phyloP scores from a whole-genome alignment of 2,113 vertebrate genomes.

The Girardinichthys multiradiatus region DNA sequence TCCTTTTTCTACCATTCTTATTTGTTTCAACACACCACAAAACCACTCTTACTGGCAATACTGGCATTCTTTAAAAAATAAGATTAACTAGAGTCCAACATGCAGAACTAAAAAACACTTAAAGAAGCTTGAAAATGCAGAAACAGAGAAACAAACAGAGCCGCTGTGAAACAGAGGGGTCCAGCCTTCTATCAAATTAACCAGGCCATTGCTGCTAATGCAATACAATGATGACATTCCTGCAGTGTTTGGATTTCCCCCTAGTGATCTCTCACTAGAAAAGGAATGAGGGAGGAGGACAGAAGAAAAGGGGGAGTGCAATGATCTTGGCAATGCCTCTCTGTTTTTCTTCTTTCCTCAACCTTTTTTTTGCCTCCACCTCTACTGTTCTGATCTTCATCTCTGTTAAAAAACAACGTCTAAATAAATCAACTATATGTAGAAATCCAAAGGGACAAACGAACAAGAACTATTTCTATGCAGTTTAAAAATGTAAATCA shows the following conservation, averaged over 20 bases:
- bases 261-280: slow-evolving; percentile 68
- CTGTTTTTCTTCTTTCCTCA: slow-evolving; percentile 54
- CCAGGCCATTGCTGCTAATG: slow-evolving; percentile 74
- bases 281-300: slow-evolving; percentile 36
- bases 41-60: not conserved
- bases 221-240: slow-evolving; percentile 80
- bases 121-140: not conserved
- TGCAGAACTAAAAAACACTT: not conserved
- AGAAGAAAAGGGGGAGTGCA: slow-evolving; percentile 32
- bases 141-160: slow-evolving; percentile 52
- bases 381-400: slow-evolving; percentile 11
- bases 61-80: too few species aligned
- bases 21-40: not conserved
- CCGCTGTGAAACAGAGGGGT: slow-evolving; percentile 50
- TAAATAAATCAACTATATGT: too few species aligned
- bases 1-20: not conserved
- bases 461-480: not conserved
- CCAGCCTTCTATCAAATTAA: slow-evolving; percentile 75
- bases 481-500: not conserved
- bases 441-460: too few species aligned
- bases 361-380: slow-evolving; percentile 3
- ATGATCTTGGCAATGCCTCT: slow-evolving; percentile 49
- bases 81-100: not conserved
- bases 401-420: slow-evolving; percentile 5
- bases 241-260: slow-evolving; percentile 79